A percentile compares a stretch with the other conserved stretches of the same genome.
Evolutionary conservation across 2,797 vertebrate genomes (phyloP).

Genomic region (Argyrosomus regius): DNA sequence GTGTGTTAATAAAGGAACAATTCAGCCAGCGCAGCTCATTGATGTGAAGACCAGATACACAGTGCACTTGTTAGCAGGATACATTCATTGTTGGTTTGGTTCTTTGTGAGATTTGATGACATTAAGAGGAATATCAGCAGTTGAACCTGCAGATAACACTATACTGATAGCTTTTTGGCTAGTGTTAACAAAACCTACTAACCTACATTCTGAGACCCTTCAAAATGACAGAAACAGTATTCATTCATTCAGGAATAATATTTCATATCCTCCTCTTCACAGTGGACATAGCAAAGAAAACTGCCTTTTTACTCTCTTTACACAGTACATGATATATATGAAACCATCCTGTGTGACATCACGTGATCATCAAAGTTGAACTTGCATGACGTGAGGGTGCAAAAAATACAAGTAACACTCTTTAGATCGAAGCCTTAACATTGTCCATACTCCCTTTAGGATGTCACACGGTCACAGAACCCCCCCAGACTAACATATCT

Average conservation of each 20-base stretch:
- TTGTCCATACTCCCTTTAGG: conserved; percentile 27
- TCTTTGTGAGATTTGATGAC: background rate
- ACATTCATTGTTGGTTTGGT: background rate
- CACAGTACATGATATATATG: conserved; percentile 12
- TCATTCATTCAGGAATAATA: background rate
- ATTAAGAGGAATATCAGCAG: background rate
- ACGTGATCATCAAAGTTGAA: conserved; percentile 7
- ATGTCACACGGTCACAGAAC: conserved; percentile 5
- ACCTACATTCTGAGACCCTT: background rate
- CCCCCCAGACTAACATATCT: conserved; percentile 20
- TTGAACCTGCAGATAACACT: background rate
- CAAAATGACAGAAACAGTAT: background rate
- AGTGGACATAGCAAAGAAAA: background rate
- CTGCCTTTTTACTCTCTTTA: conserved; percentile 2
- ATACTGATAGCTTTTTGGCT: background rate
- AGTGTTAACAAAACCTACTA: background rate
- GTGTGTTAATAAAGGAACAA: background rate
- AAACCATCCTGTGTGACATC: conserved; percentile 46
- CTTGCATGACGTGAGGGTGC: conserved; percentile 3
- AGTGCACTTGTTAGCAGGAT: background rate
- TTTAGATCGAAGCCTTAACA: conserved; percentile 52
- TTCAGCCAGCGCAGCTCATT: background rate
- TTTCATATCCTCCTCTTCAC: conserved; percentile 12
- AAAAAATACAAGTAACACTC: conserved; percentile 26
- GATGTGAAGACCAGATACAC: background rate